A percentile compares a stretch with the other conserved stretches of the same genome.
These are phyloP conservation scores for Prunella strophiata DNA, from an alignment of 2,797 vertebrate genomes.

Conservation along the genomic window DNA sequence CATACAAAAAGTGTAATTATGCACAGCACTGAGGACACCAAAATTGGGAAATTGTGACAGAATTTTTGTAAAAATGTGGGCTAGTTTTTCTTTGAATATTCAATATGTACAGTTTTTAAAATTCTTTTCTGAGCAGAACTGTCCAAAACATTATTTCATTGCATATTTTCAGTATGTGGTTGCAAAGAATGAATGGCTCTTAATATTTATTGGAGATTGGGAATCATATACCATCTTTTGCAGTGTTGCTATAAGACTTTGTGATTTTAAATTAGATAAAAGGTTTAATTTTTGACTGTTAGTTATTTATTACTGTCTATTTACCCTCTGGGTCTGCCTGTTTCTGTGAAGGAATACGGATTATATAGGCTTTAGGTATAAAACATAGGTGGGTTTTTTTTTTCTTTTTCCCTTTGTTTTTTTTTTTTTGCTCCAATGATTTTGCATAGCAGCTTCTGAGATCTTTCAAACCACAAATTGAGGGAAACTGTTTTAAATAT, in stretches of 20 bases:
- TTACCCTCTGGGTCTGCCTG: neutral
- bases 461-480: neutral
- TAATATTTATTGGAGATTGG: neutral
- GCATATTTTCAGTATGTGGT: neutral
- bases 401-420: neutral
- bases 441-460: neutral
- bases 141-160: neutral
- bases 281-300: neutral
- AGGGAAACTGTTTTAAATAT: neutral
- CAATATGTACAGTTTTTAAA: neutral
- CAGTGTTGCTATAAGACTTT: neutral
- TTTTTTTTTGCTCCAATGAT: neutral
- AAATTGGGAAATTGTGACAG: neutral
- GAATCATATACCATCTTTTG: neutral
- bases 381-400: fast-evolving
- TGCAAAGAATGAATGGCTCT: neutral
- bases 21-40: neutral
- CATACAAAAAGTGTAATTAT: neutral
- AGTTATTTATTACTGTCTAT: neutral
- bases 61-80: neutral
- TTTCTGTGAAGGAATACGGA: neutral
- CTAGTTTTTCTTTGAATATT: neutral
- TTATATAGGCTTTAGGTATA: neutral
- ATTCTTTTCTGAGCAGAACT: neutral
- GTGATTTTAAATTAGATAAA: neutral